A percentile compares a stretch with the other conserved stretches of the same genome.
Evolutionary conservation across 2,888 invertebrate genomes (phyloP).

Genomic region (Phaedon cochleariae): DNA sequence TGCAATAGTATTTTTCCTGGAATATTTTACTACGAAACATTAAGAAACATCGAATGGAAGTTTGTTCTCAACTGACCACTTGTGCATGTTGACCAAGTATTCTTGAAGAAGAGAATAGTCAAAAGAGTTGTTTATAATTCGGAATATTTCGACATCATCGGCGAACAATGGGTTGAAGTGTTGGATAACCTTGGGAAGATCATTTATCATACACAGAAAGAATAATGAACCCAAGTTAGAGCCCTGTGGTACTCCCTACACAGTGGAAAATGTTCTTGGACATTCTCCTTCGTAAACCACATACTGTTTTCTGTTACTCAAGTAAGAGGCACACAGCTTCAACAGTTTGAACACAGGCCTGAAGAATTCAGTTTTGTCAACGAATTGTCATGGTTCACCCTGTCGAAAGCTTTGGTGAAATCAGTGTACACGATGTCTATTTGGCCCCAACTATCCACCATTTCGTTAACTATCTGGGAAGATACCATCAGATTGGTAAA

Average conservation of each 20-base stretch:
- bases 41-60: conserved; percentile 14
- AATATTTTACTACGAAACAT: conserved; percentile 16
- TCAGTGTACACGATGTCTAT: not conserved
- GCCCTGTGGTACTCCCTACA: conserved; percentile 17
- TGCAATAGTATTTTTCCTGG: not conserved
- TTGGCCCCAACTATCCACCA: not conserved
- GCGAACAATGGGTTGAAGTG: conserved; percentile 14
- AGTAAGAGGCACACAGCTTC: not conserved
- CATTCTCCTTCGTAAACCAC: not conserved
- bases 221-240: conserved; percentile 21
- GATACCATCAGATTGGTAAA: not conserved
- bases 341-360: not conserved
- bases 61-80: conserved; percentile 9
- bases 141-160: conserved; percentile 21
- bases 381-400: not conserved
- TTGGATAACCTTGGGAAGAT: not conserved
- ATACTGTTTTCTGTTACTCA: conserved; percentile 1
- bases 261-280: not conserved
- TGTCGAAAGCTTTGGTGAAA: conserved; percentile 3
- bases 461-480: not conserved
- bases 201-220: conserved; percentile 21
- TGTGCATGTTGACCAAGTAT: not conserved
- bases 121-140: not conserved
- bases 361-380: not conserved
- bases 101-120: conserved; percentile 4